Evolutionary conservation across 2,113 vertebrate genomes (phyloP).

Genomic region (Penelope pileata): DNA sequence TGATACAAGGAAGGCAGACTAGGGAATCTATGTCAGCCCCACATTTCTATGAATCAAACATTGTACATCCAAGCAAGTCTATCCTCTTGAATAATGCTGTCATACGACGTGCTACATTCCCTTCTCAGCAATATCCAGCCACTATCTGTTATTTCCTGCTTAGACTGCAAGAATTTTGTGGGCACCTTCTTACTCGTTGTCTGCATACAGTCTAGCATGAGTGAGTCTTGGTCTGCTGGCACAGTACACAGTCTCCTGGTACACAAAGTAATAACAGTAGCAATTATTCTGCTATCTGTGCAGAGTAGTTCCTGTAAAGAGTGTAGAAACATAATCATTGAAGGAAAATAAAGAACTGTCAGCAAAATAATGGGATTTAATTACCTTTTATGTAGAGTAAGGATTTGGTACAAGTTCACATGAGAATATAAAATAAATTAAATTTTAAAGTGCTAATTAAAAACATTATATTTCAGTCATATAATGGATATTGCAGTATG

Average conservation of each 20-base stretch:
- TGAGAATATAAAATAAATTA: not conserved
- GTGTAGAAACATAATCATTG: not conserved
- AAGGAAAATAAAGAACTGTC: not conserved
- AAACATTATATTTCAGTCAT: not conserved
- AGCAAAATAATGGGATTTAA: not conserved
- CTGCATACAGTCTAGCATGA: rapidly evolving
- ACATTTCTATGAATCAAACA: not conserved
- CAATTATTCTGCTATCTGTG: not conserved
- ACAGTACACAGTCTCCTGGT: not conserved
- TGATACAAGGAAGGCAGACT: not conserved
- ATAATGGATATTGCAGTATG: too few relatives aligned
- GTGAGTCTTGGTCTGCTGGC: not conserved
- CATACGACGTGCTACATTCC: rapidly evolving
- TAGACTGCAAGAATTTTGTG: not conserved
- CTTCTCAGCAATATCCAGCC: not conserved
- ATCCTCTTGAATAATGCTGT: rapidly evolving
- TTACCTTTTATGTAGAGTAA: not conserved
- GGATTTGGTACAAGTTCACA: not conserved
- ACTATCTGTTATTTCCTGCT: too few relatives aligned
- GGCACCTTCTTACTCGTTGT: not conserved
- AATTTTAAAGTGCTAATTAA: not conserved
- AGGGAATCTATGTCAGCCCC: not conserved
- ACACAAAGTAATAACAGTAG: not conserved
- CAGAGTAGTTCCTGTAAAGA: not conserved
- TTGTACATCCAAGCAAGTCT: not conserved